Evolutionary conservation across 2,888 invertebrate species (phyloP).

Genomic region (Heteromurus nitidus): DNA sequence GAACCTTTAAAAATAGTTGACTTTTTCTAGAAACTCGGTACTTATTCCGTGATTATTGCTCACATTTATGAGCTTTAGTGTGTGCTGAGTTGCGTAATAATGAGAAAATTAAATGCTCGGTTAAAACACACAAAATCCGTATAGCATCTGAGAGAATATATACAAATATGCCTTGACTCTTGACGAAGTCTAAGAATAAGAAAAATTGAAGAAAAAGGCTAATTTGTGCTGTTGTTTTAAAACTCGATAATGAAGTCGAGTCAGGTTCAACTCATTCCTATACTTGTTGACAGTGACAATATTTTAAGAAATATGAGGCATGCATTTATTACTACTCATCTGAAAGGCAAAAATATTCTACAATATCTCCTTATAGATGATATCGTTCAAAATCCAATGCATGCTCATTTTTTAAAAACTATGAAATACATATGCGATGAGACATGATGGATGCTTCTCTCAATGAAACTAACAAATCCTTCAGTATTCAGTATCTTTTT

Average conservation of each 20-base stretch:
- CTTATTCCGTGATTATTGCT: constrained; percentile 32
- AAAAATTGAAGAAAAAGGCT: not conserved
- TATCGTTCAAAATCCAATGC: not conserved
- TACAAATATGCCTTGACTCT: constrained; percentile 8
- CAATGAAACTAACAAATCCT: no score
- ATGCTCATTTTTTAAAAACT: not conserved
- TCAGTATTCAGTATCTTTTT: not conserved
- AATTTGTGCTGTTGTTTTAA: constrained; percentile 39
- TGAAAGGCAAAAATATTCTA: no score
- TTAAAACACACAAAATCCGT: no score
- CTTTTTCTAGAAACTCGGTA: constrained; percentile 25
- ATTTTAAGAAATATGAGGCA: constrained; percentile 59
- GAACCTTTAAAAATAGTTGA: not conserved
- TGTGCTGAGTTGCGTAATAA: constrained; percentile 54
- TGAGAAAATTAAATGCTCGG: constrained; percentile 55
- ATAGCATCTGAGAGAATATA: not conserved
- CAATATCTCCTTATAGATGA: no score
- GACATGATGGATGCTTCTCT: no score
- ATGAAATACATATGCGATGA: not conserved
- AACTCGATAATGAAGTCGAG: constrained; percentile 30
- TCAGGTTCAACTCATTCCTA: constrained; percentile 49
- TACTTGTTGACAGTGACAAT: constrained; percentile 59
- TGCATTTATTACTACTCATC: constrained; percentile 16
- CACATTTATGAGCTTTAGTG: constrained; percentile 25
- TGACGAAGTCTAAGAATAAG: not conserved